Evolutionary conservation across 2,888 invertebrate genomes (phyloP), one percentile per base, ranked within the genome.

Genomic region (Hecatera dysodea): DNA sequence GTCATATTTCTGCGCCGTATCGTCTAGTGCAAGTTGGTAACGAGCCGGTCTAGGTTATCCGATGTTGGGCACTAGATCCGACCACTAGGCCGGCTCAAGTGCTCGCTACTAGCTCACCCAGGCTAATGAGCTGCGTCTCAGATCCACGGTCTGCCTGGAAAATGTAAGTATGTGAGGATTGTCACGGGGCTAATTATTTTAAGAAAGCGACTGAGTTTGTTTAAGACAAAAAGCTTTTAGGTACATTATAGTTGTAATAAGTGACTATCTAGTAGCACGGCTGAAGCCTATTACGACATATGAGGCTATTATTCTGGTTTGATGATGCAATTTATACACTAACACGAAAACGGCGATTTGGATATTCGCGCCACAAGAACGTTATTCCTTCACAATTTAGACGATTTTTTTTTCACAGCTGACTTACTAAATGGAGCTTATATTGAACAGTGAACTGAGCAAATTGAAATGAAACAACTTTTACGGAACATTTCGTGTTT

Each of bases 81-180:
- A 55, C 77, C 68, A 33, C 65, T 53, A 62, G 61, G 46, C 33
- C 29, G 63, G 33, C 65, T 64, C 63, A 72, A 81, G 78, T 82
- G 71, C 67, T 73, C 59, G 72, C 48, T 56, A 63, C 63, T 80
- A 79, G 80, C 78, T 80, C 74, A 75, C 71, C 75, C 81, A 72
- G 61, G 64, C 80, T 86, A 87, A 87, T 86, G 78, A 84, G 46
- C 69, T 67, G 73, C 50, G 60, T 63, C 66, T 71, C 11, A 72
- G 2, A 63, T 52, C 39, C 44, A 46, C 33, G 7, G 1, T 61
- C 15, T 19, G 50, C 48, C 39, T 55, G 46, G 8, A 56, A 59
- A 29, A 55, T 29, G 29, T 22, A 42, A 8, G n/a, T 27, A 29
- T 53, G 33, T 42, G 24, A 17, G 22, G 12, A n/a, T n/a, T n/a